A percentile compares a stretch with the other conserved stretches of the same genome.
Evolutionary conservation across 2,797 vertebrate species (phyloP).

Genomic region (Pyrocephalus nanus): DNA sequence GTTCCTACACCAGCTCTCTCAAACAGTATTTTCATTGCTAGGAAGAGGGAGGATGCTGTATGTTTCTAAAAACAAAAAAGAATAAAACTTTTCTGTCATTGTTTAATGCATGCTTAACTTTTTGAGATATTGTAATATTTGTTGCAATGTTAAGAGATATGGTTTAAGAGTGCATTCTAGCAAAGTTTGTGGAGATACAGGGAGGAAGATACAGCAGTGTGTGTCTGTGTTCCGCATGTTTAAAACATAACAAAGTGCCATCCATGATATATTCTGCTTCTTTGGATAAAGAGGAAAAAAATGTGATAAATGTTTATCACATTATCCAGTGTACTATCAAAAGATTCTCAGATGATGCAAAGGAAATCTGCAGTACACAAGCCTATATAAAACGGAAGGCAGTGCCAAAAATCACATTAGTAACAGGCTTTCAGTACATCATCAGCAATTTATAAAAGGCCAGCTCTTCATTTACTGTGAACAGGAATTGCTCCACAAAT

Average conservation of each 20-base stretch:
- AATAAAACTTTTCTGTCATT: background rate
- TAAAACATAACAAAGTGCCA: background rate
- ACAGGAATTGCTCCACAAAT: background rate
- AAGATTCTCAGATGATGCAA: background rate
- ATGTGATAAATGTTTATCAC: background rate
- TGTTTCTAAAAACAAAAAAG: background rate
- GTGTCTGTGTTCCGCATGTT: background rate
- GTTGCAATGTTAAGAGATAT: background rate
- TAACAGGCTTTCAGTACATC: background rate
- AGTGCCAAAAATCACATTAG: background rate
- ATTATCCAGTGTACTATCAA: background rate
- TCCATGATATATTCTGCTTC: background rate
- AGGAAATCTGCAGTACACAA: background rate
- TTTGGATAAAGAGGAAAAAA: background rate
- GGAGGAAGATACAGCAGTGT: background rate
- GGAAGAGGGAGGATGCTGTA: background rate
- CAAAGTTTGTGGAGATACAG: background rate
- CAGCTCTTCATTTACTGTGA: background rate
- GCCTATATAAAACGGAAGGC: background rate
- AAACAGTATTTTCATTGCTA: background rate
- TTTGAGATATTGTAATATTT: background rate
- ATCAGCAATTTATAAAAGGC: background rate
- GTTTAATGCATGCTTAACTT: background rate
- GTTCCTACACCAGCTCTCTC: background rate
- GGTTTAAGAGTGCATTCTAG: background rate